Conservation (phyloP, 37 sponge, comb jelly and placozoan genomes). For the Aplysina aerophoba region DNA sequence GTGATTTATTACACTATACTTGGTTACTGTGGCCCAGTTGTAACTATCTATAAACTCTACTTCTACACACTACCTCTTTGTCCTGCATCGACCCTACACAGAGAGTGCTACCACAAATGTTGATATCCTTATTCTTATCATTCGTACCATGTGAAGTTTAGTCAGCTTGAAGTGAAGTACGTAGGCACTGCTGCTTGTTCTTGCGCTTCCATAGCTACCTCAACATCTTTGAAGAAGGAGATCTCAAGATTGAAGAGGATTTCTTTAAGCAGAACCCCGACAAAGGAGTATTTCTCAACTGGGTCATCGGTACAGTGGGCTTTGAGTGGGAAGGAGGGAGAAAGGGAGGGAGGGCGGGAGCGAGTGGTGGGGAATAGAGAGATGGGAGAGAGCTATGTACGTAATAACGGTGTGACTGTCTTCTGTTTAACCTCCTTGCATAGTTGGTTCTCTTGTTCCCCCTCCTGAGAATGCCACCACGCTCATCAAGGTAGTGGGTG, state of each 20-base stretch:
- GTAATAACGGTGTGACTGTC: background rate
- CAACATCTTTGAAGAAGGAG: constrained; percentile 71
- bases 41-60: no score
- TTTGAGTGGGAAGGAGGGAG: background rate
- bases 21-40: no score
- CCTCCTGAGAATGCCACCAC: constrained; percentile 58
- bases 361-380: background rate
- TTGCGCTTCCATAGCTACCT: constrained; percentile 54
- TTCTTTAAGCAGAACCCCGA: constrained; percentile 64
- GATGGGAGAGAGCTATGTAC: constrained; percentile 7
- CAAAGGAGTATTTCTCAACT: constrained; percentile 62
- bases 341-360: background rate
- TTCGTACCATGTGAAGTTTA: no score
- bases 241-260: constrained; percentile 59
- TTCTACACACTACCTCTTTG: no score
- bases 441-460: constrained; percentile 40
- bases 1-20: no score
- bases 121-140: no score
- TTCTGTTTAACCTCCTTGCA: background rate
- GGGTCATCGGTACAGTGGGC: constrained; percentile 41
- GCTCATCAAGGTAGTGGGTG: constrained; percentile 66
- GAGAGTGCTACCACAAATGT: no score
- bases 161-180: no score
- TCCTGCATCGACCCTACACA: no score
- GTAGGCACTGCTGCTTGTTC: background rate